Percentiles rank a stretch among this genome's conserved stretches.
Evolutionary conservation across 2,113 vertebrate species (phyloP).

Genomic region (Ailurus styani): DNA sequence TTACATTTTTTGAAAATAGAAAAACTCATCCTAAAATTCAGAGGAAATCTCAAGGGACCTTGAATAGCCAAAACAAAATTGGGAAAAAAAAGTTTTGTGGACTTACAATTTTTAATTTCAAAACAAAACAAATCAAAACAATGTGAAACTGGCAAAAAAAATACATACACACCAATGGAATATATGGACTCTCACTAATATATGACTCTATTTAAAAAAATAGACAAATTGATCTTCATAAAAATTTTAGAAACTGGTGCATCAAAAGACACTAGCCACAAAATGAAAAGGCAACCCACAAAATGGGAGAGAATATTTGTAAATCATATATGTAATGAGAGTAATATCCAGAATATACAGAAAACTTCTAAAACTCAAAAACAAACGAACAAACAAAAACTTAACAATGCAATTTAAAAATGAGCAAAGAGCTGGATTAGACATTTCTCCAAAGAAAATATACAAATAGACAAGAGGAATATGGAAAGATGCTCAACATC

Average conservation of each 20-base stretch:
- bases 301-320: neutral
- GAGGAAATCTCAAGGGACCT: neutral
- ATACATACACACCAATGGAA: neutral
- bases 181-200: neutral
- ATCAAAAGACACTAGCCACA: neutral
- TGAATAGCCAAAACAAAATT: neutral
- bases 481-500: neutral
- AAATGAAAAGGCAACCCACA: neutral
- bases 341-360: neutral
- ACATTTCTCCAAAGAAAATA: neutral
- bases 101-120: neutral
- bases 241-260: neutral
- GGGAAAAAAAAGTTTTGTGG: neutral
- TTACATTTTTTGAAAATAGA: neutral
- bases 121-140: neutral
- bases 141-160: neutral
- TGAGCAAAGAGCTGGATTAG: neutral
- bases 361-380: neutral
- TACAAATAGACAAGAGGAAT: neutral
- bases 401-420: neutral
- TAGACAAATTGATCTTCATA: neutral
- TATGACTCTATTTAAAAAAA: neutral
- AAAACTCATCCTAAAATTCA: neutral
- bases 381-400: neutral
- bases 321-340: neutral